phyloP scores from a whole-genome alignment of 2,888 invertebrate species.

The Agonopterix arenella region DNA sequence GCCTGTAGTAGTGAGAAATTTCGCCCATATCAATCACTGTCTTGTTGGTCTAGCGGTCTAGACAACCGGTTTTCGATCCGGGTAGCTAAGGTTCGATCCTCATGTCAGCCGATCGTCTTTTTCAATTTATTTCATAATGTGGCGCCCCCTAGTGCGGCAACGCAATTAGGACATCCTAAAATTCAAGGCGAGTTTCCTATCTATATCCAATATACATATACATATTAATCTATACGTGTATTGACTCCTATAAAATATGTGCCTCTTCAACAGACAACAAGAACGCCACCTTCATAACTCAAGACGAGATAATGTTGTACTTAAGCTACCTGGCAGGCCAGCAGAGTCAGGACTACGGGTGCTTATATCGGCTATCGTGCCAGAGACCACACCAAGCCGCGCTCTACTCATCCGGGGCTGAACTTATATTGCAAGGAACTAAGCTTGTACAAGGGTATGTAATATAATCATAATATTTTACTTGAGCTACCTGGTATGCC shows the following conservation, averaged over 20 bases:
- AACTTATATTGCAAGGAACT: constrained; percentile 83
- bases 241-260: not conserved
- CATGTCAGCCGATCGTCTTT: no score
- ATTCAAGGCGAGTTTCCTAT: no score
- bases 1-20: no score
- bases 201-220: no score
- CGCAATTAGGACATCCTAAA: no score
- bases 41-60: no score
- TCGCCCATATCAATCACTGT: no score
- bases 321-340: constrained; percentile 82
- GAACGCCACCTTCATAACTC: constrained; percentile 71
- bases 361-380: constrained; percentile 86
- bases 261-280: constrained; percentile 43
- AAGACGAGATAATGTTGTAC: constrained; percentile 84
- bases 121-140: no score
- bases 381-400: constrained; percentile 83
- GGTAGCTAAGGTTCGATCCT: no score
- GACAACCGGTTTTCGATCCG: no score
- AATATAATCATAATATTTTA: constrained; percentile 71
- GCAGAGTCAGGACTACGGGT: constrained; percentile 80
- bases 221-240: no score
- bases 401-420: constrained; percentile 86
- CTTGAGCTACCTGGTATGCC: constrained; percentile 81
- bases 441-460: constrained; percentile 81
- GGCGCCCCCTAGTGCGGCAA: no score